Conservation (phyloP, 2,888 invertebrate species). For the Invenusta paracnida region DNA sequence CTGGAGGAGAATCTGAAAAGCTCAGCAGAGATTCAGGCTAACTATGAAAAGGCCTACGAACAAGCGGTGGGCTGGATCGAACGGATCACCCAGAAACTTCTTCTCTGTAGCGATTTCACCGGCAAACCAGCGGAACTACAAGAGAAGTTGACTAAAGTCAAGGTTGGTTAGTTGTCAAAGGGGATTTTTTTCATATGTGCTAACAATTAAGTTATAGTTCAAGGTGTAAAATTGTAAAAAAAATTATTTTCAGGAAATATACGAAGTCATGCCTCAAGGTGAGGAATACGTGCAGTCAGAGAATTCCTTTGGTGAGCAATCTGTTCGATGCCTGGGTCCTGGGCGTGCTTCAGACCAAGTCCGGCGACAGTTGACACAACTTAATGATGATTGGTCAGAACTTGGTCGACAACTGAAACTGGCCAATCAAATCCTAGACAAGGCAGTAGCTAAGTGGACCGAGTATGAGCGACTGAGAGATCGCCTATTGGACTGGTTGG, state of each 20-base stretch:
- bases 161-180: not conserved
- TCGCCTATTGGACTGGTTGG: constrained; percentile 74
- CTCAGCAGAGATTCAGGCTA: not conserved
- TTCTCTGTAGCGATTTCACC: constrained; percentile 9
- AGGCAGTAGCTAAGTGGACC: constrained; percentile 75
- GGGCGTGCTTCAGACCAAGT: not conserved
- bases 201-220: too few species aligned
- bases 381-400: constrained; percentile 82
- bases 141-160: not conserved
- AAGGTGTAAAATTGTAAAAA: too few species aligned
- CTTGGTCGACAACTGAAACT: constrained; percentile 81
- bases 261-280: not conserved
- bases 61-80: not conserved
- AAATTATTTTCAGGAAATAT: not conserved
- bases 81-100: not conserved
- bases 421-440: constrained; percentile 77
- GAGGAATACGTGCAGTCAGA: not conserved
- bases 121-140: not conserved
- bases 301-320: not conserved
- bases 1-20: not conserved
- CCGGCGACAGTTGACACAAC: constrained; percentile 66
- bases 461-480: constrained; percentile 76
- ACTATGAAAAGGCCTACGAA: constrained; percentile 13
- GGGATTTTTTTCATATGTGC: too few species aligned
- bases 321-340: not conserved